Conservation (phyloP, 2,113 vertebrate genomes). For the Coptodon bakossiorum region DNA sequence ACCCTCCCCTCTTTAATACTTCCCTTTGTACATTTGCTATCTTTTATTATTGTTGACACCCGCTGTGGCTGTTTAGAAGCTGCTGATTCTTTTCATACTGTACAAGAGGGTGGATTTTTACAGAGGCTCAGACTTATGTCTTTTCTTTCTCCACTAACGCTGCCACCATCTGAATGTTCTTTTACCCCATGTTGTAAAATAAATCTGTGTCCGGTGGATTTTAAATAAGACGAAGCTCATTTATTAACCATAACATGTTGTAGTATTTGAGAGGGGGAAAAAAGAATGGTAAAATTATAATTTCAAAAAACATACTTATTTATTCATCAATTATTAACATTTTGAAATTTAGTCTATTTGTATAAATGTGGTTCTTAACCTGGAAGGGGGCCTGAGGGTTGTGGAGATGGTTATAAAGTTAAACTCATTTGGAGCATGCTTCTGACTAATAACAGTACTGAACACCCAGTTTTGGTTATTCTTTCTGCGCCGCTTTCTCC, state of each 20-base stretch:
- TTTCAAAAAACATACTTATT: neutral
- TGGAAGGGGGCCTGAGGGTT: neutral
- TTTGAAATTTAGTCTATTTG: neutral
- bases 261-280: neutral
- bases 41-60: neutral
- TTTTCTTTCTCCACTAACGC: neutral
- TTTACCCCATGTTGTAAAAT: neutral
- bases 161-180: neutral
- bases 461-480: neutral
- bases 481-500: rapidly evolving
- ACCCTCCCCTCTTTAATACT: neutral
- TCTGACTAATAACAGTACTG: neutral
- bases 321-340: neutral
- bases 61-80: neutral
- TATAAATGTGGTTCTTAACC: neutral
- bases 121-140: neutral
- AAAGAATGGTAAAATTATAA: neutral
- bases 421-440: neutral
- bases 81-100: neutral
- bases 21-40: neutral
- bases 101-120: neutral
- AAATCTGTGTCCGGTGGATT: neutral
- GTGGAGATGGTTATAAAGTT: neutral
- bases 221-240: neutral
- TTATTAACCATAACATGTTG: neutral